phyloP scores from a whole-genome alignment of 2,113 vertebrate genomes.

The Oceanodroma tethys region DNA sequence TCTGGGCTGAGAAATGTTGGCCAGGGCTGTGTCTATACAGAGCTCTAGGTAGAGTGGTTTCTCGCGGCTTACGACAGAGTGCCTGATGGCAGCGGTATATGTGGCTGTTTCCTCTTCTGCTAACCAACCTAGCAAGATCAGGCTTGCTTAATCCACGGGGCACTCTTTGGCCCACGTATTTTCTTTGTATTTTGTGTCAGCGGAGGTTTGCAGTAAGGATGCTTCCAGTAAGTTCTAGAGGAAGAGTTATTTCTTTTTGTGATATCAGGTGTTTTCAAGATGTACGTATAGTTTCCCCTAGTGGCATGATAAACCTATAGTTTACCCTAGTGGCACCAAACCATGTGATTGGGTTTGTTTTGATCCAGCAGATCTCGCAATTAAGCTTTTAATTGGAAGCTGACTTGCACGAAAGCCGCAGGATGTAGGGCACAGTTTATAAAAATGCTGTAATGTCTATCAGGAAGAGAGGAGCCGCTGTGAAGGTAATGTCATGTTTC shows the following conservation, averaged over 20 bases:
- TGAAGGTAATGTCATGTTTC: slow-evolving; percentile 12
- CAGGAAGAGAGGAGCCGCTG: not conserved
- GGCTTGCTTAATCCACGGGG: not conserved
- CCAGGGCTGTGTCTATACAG: not conserved
- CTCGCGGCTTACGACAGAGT: rapidly evolving
- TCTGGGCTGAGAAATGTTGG: not conserved
- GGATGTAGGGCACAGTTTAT: not conserved
- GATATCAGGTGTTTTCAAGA: not conserved
- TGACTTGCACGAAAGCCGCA: not conserved
- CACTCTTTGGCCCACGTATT: rapidly evolving
- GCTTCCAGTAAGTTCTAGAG: not conserved
- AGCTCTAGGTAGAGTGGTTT: not conserved
- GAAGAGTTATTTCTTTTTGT: not conserved
- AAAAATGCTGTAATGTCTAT: not conserved
- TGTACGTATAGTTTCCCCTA: not conserved
- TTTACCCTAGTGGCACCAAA: not conserved
- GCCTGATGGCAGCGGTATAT: not conserved
- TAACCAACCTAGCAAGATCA: not conserved
- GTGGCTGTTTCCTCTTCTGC: not conserved
- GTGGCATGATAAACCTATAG: not conserved
- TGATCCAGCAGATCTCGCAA: not conserved
- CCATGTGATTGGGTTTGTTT: slow-evolving; percentile 26
- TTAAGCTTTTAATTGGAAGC: slow-evolving; percentile 15
- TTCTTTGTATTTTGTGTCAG: not conserved
- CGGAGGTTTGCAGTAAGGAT: not conserved